Evolutionary conservation across 2,888 invertebrate species (phyloP), one percentile per base, ranked within the genome.

Genomic region (Oxyscelio sp.): DNA sequence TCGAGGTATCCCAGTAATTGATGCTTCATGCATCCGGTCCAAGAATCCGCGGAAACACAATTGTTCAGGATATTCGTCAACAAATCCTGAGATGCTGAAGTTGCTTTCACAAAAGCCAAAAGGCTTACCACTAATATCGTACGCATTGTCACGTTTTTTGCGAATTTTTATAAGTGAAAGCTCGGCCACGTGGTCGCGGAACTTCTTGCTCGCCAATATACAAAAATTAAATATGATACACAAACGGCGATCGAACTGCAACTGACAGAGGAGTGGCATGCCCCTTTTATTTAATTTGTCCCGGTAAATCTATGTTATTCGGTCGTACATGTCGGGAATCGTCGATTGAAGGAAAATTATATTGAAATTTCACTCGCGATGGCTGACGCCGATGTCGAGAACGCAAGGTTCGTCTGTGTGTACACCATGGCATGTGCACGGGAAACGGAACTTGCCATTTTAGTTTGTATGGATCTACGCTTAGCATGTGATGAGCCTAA

Each of bases 1-100:
- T 97, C 97, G 95, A 98, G 95, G 94, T 96, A 97, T 71, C 95
- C 96, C 31, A 98, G 95, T 90, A 97, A 97, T 94, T 97, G 97
- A 94, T 96, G 96, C 94, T 97, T 97, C 88, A 97, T 95, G 91
- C 97, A 97, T 56, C 95, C 95, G 92, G 96, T 95, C 93, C 97
- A 96, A 6, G 96, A 96, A 82, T 96, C 95, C 58, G 95, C 95
- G 88, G 95, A 95, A 92, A 96, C 96, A 95, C 98, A 97, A 92
- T 96, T 96, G 94, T 96, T 96, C 89, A 97, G 74, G 1, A 93
- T 91, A 43, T 88, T 90, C 0, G 90, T 88, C 9, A 94, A 88
- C 52, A 93, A 92, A 77, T 93, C 93, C 73, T 90, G 89, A 17
- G 88, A 87, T 24, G 90, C 90, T 38, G 90, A 86, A 90, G 97